phyloP scores from a whole-genome alignment of 2,888 invertebrate genomes.

The Gastracanthus pulcherrimus region DNA sequence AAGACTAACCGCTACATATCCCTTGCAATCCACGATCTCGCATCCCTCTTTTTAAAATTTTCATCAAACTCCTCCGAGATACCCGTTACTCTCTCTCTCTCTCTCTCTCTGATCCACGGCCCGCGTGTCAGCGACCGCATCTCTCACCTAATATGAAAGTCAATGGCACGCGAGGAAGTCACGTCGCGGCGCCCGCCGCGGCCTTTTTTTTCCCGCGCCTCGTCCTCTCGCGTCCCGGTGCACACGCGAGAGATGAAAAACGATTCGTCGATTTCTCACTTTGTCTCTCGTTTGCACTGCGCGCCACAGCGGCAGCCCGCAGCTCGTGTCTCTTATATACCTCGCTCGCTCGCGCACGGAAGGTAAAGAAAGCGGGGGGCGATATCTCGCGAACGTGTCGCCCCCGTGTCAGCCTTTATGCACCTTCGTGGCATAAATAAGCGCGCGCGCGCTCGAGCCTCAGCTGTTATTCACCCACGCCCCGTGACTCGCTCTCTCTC shows the following conservation, averaged over 20 bases:
- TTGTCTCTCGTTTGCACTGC: slow-evolving; percentile 29
- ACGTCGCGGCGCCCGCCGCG: slow-evolving; percentile 30
- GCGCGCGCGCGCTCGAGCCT: neutral
- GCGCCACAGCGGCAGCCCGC: neutral
- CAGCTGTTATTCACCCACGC: slow-evolving; percentile 32
- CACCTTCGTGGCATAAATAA: slow-evolving; percentile 52
- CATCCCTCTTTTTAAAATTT: too few relatives aligned
- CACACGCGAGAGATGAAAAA: slow-evolving; percentile 34
- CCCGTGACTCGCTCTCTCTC: neutral
- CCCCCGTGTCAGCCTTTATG: neutral
- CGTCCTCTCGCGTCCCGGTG: too few relatives aligned
- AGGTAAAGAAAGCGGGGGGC: neutral
- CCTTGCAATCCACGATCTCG: too few relatives aligned
- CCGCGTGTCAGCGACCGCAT: neutral
- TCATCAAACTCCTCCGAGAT: neutral
- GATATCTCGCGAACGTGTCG: slow-evolving; percentile 37
- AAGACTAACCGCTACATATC: too few relatives aligned
- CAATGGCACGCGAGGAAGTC: slow-evolving; percentile 42
- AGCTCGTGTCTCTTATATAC: neutral
- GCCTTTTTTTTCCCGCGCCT: slow-evolving; percentile 5
- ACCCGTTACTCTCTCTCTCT: slow-evolving; percentile 2
- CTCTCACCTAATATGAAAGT: slow-evolving; percentile 46
- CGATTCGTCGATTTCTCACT: slow-evolving; percentile 54
- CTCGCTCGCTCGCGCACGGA: neutral
- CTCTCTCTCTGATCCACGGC: too few relatives aligned